Base-by-base conservation (phyloP, 2,113 vertebrate genomes). In the Paralichthys olivaceus region DNA sequence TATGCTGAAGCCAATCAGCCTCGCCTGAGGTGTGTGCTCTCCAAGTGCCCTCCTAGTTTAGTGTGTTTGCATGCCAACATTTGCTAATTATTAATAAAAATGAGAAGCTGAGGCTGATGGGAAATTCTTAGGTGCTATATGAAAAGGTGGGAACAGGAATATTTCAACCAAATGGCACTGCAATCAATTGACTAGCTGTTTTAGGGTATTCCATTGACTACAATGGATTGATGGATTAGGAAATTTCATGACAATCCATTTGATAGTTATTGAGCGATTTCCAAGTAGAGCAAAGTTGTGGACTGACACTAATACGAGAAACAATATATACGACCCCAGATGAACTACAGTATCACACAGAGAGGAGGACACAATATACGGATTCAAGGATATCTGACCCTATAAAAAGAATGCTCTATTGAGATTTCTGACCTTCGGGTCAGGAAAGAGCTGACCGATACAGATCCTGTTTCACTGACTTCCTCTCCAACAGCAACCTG, bases 361-460 rank as follows among this genome's bases (percentile, higher is more conserved):
- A 25, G 28, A 49, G 47, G 58, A 73, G 34, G 67, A 57, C 63
- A 84, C 45, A 74, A 23, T 70, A 66, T 43, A 69, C 15, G 17
- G 67, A 81, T 77, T 82, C 74, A 80, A 82, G 58, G 77, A 87
- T 81, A 84, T 81, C 49, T 53, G 59, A 55, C 34, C 67, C 85
- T 87, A 85, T 86, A 87, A 84, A 87, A 87, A 88, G 79, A 83
- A 70, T 55, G n/a, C 51, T 72, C 78, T 66, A 80, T 77, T 83
- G 90, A 91, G 89, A 92, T 84, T 84, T 88, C 75, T 91, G 91
- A 93, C 93, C 92, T 93, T 91, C 78, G 71, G 91, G 88, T 89
- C 89, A 91, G 71, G 51, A 88, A 94, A 91, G 75, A 88, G 93
- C 93, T 94, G 93, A 93, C 91, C 90, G 78, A n/a, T 29, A 81